Base-by-base conservation (phyloP, 2,113 vertebrate species). In the Hippolais icterina region DNA sequence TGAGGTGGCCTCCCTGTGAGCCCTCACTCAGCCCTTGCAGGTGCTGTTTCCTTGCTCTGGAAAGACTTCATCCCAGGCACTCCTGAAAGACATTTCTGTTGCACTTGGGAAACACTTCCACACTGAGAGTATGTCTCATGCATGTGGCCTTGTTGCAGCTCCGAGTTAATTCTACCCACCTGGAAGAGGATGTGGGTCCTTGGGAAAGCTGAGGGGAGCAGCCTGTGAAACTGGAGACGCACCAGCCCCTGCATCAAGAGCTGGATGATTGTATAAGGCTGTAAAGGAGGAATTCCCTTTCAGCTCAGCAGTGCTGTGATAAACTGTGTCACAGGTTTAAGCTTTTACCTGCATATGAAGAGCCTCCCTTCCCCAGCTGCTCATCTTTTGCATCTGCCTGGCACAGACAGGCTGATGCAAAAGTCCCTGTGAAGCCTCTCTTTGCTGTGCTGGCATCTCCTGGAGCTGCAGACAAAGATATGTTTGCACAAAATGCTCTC, bases 401-500 rank as follows among this genome's bases (percentile, higher is more conserved):
- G 46, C 59, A 41, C 56, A 77, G 68, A 7, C 1, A 82, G 74
- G 87, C 69, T 64, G 63, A 39, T 6, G 24, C 19, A 61, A 87
- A 93, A 94, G 44, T 52, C 46, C 61, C 47, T 41, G 44, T 64
- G 69, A 49, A 88, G 71, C 12, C 61, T 71, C 46, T 27, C 35
- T 74, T 93, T 91, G 56, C 84, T 92, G 89, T 20, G 54, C 89
- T 74, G 47, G 59, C 3, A 4, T 47, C 72, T 96, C 93, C 83
- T 15, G 54, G 78, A 31, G 12, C 61, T 41, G 44, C 71, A 93
- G 95, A 11, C 14, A 19, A 96, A 31, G 68, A 64, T 60, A 27
- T 7, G 29, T n/a, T 79, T 78, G 94, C 87, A 71, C 64, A 87
- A 95, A 96, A 79, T 20, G 74, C 33, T 78, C 27, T 71, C 77